Conservation (phyloP, 2,113 vertebrate genomes). For the Pteruthius melanotis region DNA sequence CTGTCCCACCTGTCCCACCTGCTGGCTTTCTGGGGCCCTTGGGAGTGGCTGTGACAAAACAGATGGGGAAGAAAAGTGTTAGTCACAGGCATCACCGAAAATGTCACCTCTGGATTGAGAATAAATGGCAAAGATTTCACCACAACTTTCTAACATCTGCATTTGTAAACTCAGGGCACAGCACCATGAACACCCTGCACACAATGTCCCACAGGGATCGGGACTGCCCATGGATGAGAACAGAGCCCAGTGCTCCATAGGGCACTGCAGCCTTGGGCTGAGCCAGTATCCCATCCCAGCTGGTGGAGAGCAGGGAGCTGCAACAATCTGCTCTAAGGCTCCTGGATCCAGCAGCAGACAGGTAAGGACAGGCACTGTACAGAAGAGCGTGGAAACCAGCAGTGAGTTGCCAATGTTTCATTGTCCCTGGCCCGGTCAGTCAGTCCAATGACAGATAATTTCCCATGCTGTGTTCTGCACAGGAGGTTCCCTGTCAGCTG, state of each 20-base stretch:
- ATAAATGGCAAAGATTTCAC: not conserved
- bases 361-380: not conserved
- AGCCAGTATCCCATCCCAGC: not conserved
- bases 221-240: not conserved
- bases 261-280: too few species aligned
- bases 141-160: not conserved
- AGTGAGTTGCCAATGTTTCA: not conserved
- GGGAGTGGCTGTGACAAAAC: slow-evolving; percentile 53
- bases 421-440: not conserved
- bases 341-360: not conserved
- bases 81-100: not conserved
- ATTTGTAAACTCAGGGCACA: not conserved
- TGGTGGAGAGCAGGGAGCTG: not conserved
- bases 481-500: not conserved
- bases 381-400: not conserved
- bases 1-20: slow-evolving; percentile 54
- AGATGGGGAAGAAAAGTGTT: not conserved
- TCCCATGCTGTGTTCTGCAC: not conserved
- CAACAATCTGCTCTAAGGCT: not conserved
- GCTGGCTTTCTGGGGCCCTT: slow-evolving; percentile 12
- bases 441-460: not conserved
- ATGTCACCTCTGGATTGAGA: not conserved
- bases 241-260: not conserved
- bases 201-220: fast-evolving
- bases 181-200: fast-evolving